Conservation (phyloP, 2,113 vertebrate species). For the Corydoras maculifer region DNA sequence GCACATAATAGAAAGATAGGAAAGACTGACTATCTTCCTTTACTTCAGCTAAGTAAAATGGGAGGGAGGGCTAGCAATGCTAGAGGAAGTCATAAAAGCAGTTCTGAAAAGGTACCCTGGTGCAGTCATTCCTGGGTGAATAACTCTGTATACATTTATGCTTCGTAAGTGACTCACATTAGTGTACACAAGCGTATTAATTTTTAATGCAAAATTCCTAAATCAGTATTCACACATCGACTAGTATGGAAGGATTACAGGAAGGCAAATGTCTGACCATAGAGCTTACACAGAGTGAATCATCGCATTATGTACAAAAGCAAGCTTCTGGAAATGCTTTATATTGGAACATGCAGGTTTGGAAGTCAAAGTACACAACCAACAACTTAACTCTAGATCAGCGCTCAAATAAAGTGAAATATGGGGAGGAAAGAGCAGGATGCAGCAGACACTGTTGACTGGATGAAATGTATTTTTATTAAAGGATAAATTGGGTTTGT, state of each 20-base stretch:
- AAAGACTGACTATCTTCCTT: conserved; percentile 16
- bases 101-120: conserved; percentile 61
- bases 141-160: conserved; percentile 30
- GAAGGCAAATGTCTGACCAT: neutral
- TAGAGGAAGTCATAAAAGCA: conserved; percentile 73
- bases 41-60: conserved; percentile 16
- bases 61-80: conserved; percentile 47
- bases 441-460: no score
- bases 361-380: no score
- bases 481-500: no score
- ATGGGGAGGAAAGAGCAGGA: no score
- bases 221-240: neutral
- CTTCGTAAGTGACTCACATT: conserved; percentile 15
- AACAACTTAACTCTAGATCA: no score
- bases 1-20: neutral
- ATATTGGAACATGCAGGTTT: no score
- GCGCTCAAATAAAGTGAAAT: no score
- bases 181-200: conserved; percentile 22
- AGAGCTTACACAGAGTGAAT: neutral
- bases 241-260: neutral
- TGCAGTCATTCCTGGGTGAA: conserved; percentile 35
- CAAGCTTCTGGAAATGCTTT: neutral
- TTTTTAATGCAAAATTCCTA: neutral
- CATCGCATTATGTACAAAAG: neutral
- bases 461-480: no score